phyloP scores from a whole-genome alignment of 2,888 invertebrate species.

The Lasius platythorax region DNA sequence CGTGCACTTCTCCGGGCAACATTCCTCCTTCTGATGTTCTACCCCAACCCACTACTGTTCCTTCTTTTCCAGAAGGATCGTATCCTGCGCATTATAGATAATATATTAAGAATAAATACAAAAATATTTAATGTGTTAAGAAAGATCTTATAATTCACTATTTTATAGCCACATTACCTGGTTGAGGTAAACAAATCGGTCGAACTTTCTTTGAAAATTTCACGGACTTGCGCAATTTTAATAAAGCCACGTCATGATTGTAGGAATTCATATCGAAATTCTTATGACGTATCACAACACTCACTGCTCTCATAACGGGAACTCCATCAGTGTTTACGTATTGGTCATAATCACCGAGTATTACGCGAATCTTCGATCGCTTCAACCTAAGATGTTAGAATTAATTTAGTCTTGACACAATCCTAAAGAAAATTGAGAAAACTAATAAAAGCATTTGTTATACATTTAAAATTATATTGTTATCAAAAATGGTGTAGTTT shows the following conservation, averaged over 20 bases:
- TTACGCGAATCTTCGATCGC: slow-evolving; percentile 93
- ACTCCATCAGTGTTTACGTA: slow-evolving; percentile 92
- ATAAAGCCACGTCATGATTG: slow-evolving; percentile 94
- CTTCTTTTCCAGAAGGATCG: slow-evolving; percentile 91
- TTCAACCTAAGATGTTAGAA: slow-evolving; percentile 88
- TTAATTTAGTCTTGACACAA: not conserved
- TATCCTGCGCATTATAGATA: slow-evolving; percentile 83
- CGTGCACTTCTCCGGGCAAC: slow-evolving; percentile 92
- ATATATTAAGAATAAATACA: not conserved
- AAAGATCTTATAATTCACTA: not conserved
- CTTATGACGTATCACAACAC: slow-evolving; percentile 92
- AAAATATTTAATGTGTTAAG: not conserved
- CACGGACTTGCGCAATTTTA: slow-evolving; percentile 92
- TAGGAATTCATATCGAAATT: slow-evolving; percentile 95
- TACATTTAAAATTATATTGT: not conserved
- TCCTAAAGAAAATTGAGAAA: not conserved
- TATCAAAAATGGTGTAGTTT: not conserved
- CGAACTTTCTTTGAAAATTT: slow-evolving; percentile 91
- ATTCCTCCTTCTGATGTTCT: slow-evolving; percentile 93
- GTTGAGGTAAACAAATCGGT: slow-evolving; percentile 92
- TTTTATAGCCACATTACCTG: slow-evolving; percentile 86
- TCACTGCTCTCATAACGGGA: slow-evolving; percentile 93
- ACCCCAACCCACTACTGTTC: slow-evolving; percentile 95
- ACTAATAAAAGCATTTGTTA: not conserved
- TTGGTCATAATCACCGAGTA: slow-evolving; percentile 95